Percentiles rank a stretch among this genome's conserved stretches.
Evolutionary conservation across 2,797 vertebrate species (phyloP).

Genomic region (Yasuhikotakia modesta): DNA sequence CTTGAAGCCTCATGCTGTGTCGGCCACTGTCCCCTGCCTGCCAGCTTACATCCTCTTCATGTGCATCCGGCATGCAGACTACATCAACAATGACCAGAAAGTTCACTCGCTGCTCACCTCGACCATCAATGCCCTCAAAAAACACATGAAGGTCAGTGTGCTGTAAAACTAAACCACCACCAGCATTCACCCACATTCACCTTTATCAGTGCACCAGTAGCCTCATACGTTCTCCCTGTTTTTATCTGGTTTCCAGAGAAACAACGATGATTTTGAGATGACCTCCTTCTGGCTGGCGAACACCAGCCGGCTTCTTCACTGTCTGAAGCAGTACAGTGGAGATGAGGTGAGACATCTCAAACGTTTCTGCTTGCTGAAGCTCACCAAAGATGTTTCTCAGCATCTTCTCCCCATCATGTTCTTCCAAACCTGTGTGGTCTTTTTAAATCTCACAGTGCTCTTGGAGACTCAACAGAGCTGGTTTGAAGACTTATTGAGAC

Average conservation of each 20-base stretch:
- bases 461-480: not conserved
- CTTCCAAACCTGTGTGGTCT: too few relatives aligned
- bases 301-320: conserved; percentile 90
- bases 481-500: not conserved
- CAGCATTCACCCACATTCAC: not conserved
- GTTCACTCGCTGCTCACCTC: conserved; percentile 91
- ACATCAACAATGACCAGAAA: conserved; percentile 91
- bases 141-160: conserved; percentile 85
- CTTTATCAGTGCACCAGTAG: not conserved
- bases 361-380: not conserved
- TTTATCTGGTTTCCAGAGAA: conserved; percentile 77
- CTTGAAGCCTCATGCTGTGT: conserved; percentile 80
- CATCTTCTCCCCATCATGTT: too few relatives aligned
- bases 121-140: conserved; percentile 91
- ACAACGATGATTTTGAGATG: conserved; percentile 86
- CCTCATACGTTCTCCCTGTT: not conserved
- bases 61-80: conserved; percentile 92
- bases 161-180: not conserved
- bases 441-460: not conserved
- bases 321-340: conserved; percentile 95
- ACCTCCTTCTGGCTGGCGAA: conserved; percentile 94
- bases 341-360: conserved; percentile 80
- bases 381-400: too few relatives aligned
- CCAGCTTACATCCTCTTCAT: conserved; percentile 95
- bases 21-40: conserved; percentile 88